These are phyloP conservation scores for Trachymyrmex septentrionalis DNA, from an alignment of 1,140 invertebrate genomes.

Conservation along the genomic window DNA sequence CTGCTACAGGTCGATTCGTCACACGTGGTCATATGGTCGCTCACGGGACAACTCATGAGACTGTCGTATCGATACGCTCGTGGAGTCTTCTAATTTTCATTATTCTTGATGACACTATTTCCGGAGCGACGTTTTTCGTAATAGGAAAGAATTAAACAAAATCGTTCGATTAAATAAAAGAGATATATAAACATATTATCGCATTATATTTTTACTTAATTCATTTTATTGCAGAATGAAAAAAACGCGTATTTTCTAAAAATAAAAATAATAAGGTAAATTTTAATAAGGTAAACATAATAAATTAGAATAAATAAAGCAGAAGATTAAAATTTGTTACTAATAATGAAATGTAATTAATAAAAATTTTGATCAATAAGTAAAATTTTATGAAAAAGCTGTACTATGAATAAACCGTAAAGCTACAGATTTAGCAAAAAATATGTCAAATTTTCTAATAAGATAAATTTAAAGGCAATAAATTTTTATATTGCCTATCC, in stretches of 20 bases:
- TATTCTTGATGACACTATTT: neutral
- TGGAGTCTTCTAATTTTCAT: neutral
- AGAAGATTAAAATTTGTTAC: neutral
- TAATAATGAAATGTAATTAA: neutral
- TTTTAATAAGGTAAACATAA: neutral
- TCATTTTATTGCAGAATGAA: neutral
- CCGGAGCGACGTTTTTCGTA: neutral
- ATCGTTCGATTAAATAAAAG: neutral
- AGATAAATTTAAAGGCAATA: neutral
- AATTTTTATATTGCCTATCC: neutral
- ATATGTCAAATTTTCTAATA: neutral
- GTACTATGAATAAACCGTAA: neutral
- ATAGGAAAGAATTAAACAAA: neutral
- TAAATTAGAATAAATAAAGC: neutral
- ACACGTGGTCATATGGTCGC: constrained; percentile 8
- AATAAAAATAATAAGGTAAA: too few species aligned
- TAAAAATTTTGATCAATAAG: neutral
- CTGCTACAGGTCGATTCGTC: neutral
- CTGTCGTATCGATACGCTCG: neutral
- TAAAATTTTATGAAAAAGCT: neutral
- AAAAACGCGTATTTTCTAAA: neutral
- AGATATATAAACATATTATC: neutral
- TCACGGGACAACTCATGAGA: constrained; percentile 16
- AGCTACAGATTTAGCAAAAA: neutral
- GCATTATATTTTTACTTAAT: neutral